These are phyloP conservation scores for Serrognathus titanus DNA, from an alignment of 2,888 invertebrate species.

Conservation along the genomic window DNA sequence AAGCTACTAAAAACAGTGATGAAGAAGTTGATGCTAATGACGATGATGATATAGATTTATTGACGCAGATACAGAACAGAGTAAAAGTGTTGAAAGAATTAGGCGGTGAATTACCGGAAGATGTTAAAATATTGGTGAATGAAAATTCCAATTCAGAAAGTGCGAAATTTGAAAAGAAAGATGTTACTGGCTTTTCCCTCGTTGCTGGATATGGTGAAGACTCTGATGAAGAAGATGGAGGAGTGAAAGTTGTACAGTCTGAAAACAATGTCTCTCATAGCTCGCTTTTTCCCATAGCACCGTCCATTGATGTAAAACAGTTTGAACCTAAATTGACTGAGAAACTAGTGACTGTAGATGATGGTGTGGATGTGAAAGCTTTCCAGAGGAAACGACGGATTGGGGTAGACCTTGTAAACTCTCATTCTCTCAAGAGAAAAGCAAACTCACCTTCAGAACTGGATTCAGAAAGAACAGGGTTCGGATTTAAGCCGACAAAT, in stretches of 20 bases:
- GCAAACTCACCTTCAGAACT: conserved; percentile 17
- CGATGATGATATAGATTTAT: conserved; percentile 45
- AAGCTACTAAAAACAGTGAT: not conserved
- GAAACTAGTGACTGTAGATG: conserved; percentile 12
- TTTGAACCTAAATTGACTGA: conserved; percentile 25
- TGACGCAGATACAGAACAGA: conserved; percentile 47
- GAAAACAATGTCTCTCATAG: conserved; percentile 27
- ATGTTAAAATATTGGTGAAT: conserved; percentile 37
- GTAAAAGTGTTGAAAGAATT: conserved; percentile 47
- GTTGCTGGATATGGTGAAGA: conserved; percentile 58
- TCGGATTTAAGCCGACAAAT: conserved; percentile 40
- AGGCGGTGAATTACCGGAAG: conserved; percentile 44
- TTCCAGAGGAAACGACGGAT: conserved; percentile 57
- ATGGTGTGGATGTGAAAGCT: conserved; percentile 46
- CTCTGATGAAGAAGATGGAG: conserved; percentile 34
- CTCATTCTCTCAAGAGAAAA: conserved; percentile 26
- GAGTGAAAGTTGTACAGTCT: not conserved
- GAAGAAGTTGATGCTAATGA: conserved; percentile 7
- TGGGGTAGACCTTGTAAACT: conserved; percentile 50
- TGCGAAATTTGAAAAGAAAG: conserved; percentile 13
- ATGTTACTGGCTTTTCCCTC: conserved; percentile 44
- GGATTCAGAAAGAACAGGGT: conserved; percentile 37
- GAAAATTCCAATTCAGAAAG: conserved; percentile 19
- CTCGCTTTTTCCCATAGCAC: conserved; percentile 50
- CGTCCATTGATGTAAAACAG: conserved; percentile 44